phyloP scores from a whole-genome alignment of 2,113 vertebrate genomes.

The Ochotona princeps region DNA sequence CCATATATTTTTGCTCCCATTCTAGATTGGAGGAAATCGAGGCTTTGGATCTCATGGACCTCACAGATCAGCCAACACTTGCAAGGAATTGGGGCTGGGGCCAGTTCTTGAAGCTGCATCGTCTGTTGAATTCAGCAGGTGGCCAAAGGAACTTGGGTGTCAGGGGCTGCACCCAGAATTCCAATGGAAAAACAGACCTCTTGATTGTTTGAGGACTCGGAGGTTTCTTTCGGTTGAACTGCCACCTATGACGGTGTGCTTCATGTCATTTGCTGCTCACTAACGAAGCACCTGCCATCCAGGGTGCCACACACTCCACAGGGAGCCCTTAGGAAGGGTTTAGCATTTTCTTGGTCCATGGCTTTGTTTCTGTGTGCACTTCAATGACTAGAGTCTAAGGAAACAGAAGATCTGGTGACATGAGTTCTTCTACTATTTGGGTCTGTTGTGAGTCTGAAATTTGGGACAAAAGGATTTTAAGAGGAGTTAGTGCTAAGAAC shows the following conservation, averaged over 20 bases:
- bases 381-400: rapidly evolving
- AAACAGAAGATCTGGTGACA: rapidly evolving
- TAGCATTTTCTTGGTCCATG: not conserved
- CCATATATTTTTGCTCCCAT: rapidly evolving
- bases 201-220: not conserved
- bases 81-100: rapidly evolving
- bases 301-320: rapidly evolving
- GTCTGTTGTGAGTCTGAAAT: not conserved
- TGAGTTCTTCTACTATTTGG: too few species aligned
- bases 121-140: too few species aligned
- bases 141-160: rapidly evolving
- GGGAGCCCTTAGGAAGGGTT: rapidly evolving
- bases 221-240: rapidly evolving
- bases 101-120: rapidly evolving
- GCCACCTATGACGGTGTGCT: not conserved
- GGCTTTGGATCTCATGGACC: not conserved
- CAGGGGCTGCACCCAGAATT: not conserved
- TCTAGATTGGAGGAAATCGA: rapidly evolving
- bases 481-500: not conserved
- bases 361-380: not conserved
- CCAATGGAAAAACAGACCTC: rapidly evolving
- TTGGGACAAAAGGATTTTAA: not conserved
- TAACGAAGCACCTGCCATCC: rapidly evolving
- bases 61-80: not conserved
- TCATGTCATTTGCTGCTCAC: rapidly evolving